Conservation (phyloP, 2,888 invertebrate species). For the Chrysodeixis includens region DNA sequence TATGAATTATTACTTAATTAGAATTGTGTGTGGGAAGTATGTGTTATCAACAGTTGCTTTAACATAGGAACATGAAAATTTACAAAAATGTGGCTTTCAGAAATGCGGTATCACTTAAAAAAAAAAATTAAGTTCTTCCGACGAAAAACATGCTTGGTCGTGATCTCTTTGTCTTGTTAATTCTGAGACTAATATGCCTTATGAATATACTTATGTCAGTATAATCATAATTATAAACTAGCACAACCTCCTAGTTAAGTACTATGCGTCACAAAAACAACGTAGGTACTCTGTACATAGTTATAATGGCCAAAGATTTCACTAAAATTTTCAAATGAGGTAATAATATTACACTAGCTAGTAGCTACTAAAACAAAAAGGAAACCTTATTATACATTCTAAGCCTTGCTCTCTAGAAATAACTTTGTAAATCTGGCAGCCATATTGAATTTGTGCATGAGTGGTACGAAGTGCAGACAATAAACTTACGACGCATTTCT, state of each 20-base stretch:
- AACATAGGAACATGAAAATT: too few species aligned
- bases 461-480: not conserved
- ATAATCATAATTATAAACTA: too few species aligned
- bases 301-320: not conserved
- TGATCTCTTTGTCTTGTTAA: too few species aligned
- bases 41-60: too few species aligned
- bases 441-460: conserved; percentile 9
- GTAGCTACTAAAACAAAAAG: not conserved
- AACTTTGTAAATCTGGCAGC: not conserved
- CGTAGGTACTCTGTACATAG: too few species aligned
- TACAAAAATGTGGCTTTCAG: not conserved
- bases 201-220: too few species aligned
- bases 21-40: not conserved
- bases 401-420: not conserved
- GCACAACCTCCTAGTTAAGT: too few species aligned
- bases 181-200: not conserved
- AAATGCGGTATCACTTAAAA: too few species aligned
- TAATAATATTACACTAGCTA: too few species aligned
- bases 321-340: not conserved
- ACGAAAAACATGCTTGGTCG: too few species aligned
- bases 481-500: not conserved
- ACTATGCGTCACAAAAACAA: too few species aligned
- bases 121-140: too few species aligned
- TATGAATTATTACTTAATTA: not conserved
- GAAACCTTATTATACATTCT: not conserved